Conservation (phyloP, 2,113 vertebrate genomes). For the Oryzias melastigma region DNA sequence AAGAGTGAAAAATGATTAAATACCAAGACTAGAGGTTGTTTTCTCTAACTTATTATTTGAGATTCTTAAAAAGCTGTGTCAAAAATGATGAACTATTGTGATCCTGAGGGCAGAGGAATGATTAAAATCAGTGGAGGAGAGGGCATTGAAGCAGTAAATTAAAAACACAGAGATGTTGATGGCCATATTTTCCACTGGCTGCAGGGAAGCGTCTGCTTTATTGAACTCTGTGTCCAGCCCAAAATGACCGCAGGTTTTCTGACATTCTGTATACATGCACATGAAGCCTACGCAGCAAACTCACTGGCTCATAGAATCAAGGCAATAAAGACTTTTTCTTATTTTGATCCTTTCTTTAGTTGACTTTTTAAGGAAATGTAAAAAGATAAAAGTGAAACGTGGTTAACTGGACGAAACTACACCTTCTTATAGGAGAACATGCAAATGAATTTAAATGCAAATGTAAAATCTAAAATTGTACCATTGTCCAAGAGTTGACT, state of each 20-base stretch:
- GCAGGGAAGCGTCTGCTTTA: conserved; percentile 37
- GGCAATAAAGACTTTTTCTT: too few species aligned
- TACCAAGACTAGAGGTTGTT: background rate
- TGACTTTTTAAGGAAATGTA: too few species aligned
- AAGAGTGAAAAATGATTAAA: background rate
- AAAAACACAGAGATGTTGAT: conserved; percentile 51
- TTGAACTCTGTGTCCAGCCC: conserved; percentile 14
- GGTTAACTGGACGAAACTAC: too few species aligned
- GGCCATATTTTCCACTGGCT: conserved; percentile 37
- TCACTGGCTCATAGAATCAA: background rate
- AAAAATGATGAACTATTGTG: conserved; percentile 8
- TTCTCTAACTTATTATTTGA: background rate
- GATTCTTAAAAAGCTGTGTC: background rate
- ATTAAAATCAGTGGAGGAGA: conserved; percentile 23
- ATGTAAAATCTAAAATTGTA: too few species aligned
- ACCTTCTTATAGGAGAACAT: too few species aligned
- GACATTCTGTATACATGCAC: background rate
- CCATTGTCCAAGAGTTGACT: too few species aligned
- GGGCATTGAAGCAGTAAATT: conserved; percentile 61
- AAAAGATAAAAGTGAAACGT: too few species aligned
- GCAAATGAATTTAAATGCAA: too few species aligned
- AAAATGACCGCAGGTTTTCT: conserved; percentile 3
- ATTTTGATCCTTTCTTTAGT: too few species aligned
- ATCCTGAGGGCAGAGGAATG: conserved; percentile 17
- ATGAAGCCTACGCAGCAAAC: background rate